Evolutionary conservation across 2,113 vertebrate genomes (phyloP), one percentile per base, ranked within the genome.

Genomic region (Paratilapia polleni): DNA sequence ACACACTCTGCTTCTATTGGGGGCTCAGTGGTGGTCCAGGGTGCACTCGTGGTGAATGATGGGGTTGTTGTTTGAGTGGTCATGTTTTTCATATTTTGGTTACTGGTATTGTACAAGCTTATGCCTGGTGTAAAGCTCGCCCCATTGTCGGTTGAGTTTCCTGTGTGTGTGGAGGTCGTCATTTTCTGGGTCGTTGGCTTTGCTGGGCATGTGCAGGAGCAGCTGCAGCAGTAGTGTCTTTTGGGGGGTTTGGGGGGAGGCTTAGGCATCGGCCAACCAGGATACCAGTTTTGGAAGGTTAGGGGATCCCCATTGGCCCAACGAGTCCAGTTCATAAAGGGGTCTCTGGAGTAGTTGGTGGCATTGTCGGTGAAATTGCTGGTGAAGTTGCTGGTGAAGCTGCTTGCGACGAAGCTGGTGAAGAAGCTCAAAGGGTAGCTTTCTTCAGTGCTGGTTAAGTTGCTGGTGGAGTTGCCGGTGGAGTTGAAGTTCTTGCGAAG

Each of bases 221-320:
- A 89, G 81, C 61, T 83, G 57, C 90, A 88, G 82, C 82, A 89
- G 47, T 47, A 7, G 4, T 1, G 19, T 47, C 12, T 41, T 4
- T 70, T 52, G 66, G 66, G 66, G 26, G 49, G 56, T 3, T 7
- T 2, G 4, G 77, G 1, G 47, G 87, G 70, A 70, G 66, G 66
- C 62, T 90, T 90, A 2, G 78, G 66, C 15, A 87, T 11, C 2
- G 96, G 95, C 63, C 80, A 88, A 36, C 94, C 95, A 0, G 95
- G 95, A 41, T 95, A 93, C 96, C 96, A 96, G 89, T 96, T 96
- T 82, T 96, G 96, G 86, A 94, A 96, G 43, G 82, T 28, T 4
- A 96, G 80, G 4, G 90, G 93, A 17, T 94, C 92, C 13, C 84
- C 91, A 2, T 96, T 83, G 52, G 94, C 88, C 96, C 96, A 96